Conservation (phyloP, 2,888 invertebrate species). For the Lacanobia oleracea region DNA sequence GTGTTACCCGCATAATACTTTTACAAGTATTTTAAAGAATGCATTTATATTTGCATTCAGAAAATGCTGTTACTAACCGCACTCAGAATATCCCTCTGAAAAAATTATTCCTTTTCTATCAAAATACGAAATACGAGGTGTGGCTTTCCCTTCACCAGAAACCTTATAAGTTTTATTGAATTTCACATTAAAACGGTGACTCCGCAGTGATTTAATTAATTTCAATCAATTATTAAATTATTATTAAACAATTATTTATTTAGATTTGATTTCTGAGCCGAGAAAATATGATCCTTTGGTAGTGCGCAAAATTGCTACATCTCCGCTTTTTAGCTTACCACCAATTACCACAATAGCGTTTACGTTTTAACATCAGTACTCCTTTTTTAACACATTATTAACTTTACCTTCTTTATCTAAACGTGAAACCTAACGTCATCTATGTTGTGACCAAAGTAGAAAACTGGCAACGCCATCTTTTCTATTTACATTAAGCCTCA, state of each 20-base stretch:
- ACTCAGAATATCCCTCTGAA: not conserved
- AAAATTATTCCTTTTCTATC: not conserved
- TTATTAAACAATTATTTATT: constrained; percentile 40
- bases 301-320: constrained; percentile 19
- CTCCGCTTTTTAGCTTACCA: not conserved
- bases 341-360: not conserved
- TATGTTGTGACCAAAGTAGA: constrained; percentile 1
- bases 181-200: constrained; percentile 22
- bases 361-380: not conserved
- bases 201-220: constrained; percentile 35
- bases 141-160: constrained; percentile 25
- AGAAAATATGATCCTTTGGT: constrained; percentile 1
- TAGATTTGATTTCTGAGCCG: constrained; percentile 26
- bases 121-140: constrained; percentile 16
- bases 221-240: constrained; percentile 40
- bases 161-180: constrained; percentile 37
- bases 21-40: not conserved
- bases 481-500: not conserved
- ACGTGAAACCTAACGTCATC: constrained; percentile 25
- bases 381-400: not conserved
- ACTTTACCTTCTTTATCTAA: not conserved
- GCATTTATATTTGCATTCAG: not conserved
- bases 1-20: not conserved
- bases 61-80: not conserved
- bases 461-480: constrained; percentile 34